These are phyloP conservation scores for Eufriesea mexicana DNA, from an alignment of 1,140 invertebrate genomes.

Conservation along the genomic window DNA sequence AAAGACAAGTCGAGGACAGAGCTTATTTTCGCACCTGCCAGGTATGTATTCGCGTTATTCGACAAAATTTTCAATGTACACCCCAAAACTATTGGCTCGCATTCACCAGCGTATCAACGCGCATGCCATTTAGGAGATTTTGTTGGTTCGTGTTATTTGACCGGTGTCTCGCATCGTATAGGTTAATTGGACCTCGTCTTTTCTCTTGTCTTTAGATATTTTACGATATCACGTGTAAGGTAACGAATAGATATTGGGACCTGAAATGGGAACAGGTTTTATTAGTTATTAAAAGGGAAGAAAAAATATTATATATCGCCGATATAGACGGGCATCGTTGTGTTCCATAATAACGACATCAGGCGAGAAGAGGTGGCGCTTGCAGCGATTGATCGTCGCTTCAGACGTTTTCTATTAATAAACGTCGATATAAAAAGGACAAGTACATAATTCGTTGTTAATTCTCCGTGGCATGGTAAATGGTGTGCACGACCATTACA, in stretches of 20 bases:
- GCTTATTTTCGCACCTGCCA: slow-evolving; percentile 51
- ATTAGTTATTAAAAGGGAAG: background rate
- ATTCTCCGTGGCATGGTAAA: slow-evolving; percentile 6
- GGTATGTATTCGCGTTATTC: slow-evolving; percentile 8
- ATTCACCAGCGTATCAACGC: background rate
- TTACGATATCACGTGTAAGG: background rate
- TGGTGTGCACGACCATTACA: slow-evolving; percentile 12
- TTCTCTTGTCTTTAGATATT: background rate
- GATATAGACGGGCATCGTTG: background rate
- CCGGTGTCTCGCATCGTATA: background rate
- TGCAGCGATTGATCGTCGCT: slow-evolving; percentile 14
- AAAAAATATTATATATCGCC: background rate
- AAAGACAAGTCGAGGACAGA: slow-evolving; percentile 16
- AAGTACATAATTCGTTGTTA: slow-evolving; percentile 39
- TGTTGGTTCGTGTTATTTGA: background rate
- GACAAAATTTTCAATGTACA: background rate
- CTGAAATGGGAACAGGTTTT: slow-evolving; percentile 14
- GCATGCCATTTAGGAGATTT: slow-evolving; percentile 7
- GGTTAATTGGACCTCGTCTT: background rate
- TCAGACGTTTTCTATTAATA: slow-evolving; percentile 41
- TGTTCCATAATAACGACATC: slow-evolving; percentile 8
- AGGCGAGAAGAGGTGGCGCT: background rate
- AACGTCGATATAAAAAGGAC: slow-evolving; percentile 17
- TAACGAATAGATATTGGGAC: background rate
- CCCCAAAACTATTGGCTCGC: background rate